Percentiles rank a stretch among this genome's conserved stretches.
Evolutionary conservation across 1,140 invertebrate genomes (phyloP).

Genomic region (Apis dorsata): DNA sequence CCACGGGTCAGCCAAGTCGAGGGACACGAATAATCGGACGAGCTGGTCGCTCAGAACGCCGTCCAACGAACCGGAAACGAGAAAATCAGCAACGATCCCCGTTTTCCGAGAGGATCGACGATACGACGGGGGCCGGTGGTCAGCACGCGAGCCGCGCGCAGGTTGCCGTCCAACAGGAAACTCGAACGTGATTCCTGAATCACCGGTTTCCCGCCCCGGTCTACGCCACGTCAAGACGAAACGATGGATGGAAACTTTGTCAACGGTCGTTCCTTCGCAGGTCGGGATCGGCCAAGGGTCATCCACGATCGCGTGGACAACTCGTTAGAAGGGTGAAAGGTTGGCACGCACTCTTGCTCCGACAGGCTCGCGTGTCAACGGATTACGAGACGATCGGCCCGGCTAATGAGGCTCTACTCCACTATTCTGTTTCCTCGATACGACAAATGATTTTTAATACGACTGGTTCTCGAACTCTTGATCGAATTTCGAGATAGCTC

Average conservation of each 20-base stretch:
- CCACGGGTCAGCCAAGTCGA: constrained; percentile 69
- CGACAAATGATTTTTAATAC: constrained; percentile 7
- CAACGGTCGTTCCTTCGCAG: constrained; percentile 57
- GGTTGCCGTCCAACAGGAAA: constrained; percentile 41
- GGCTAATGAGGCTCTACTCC: constrained; percentile 51
- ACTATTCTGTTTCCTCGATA: constrained; percentile 49
- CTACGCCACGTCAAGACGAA: constrained; percentile 5
- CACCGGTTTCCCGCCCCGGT: constrained; percentile 5
- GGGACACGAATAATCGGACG: constrained; percentile 57
- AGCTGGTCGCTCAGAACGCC: constrained; percentile 7
- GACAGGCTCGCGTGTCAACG: constrained; percentile 67
- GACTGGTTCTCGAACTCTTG: constrained; percentile 22
- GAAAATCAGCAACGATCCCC: constrained; percentile 59
- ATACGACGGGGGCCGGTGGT: constrained; percentile 22
- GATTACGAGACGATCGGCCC: constrained; percentile 55
- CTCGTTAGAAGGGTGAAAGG: constrained; percentile 58
- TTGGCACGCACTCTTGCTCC: constrained; percentile 53
- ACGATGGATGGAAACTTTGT: constrained; percentile 31
- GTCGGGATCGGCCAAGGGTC: constrained; percentile 38
- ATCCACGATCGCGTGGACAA: constrained; percentile 62
- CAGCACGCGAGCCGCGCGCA: constrained; percentile 57
- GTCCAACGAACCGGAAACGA: constrained; percentile 60
- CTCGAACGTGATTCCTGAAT: constrained; percentile 1
- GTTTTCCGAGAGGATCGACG: constrained; percentile 37
- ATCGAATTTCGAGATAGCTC: not conserved